These are phyloP conservation scores for Acrobasis repandana DNA, from an alignment of 2,888 invertebrate species.

Conservation along the genomic window DNA sequence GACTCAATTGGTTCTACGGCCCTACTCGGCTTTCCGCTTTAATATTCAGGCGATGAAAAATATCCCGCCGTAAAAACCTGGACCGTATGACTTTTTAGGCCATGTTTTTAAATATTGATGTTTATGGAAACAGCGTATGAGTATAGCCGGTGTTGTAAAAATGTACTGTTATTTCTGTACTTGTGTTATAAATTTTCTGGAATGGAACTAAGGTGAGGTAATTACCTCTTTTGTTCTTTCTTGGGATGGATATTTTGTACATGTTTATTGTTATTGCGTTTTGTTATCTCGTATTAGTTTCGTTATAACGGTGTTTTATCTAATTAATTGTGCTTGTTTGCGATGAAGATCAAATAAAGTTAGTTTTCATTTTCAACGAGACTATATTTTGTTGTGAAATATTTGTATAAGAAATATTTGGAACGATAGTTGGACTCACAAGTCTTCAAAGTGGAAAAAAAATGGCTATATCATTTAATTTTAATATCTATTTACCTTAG, in stretches of 20 bases:
- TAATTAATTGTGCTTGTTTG: neutral
- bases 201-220: conserved; percentile 44
- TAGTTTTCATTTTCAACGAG: neutral
- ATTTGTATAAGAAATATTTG: too few relatives aligned
- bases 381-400: too few relatives aligned
- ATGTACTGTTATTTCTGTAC: conserved; percentile 39
- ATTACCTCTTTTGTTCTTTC: conserved; percentile 11
- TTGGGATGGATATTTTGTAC: conserved; percentile 18
- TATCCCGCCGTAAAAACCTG: conserved; percentile 70
- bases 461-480: too few relatives aligned
- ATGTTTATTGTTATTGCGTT: conserved; percentile 12
- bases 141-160: conserved; percentile 41
- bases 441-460: too few relatives aligned
- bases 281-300: conserved; percentile 1
- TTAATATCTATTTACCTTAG: too few relatives aligned
- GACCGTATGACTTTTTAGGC: conserved; percentile 72
- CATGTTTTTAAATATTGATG: conserved; percentile 75
- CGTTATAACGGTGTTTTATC: neutral
- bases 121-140: conserved; percentile 61
- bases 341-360: neutral
- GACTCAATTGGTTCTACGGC: conserved; percentile 67
- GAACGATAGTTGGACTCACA: too few relatives aligned
- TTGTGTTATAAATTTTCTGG: conserved; percentile 41
- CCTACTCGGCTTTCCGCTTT: conserved; percentile 67
- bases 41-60: conserved; percentile 78